These are phyloP conservation scores for Drosophila barbarae DNA, from an alignment of 2,888 invertebrate genomes.

Conservation along the genomic window DNA sequence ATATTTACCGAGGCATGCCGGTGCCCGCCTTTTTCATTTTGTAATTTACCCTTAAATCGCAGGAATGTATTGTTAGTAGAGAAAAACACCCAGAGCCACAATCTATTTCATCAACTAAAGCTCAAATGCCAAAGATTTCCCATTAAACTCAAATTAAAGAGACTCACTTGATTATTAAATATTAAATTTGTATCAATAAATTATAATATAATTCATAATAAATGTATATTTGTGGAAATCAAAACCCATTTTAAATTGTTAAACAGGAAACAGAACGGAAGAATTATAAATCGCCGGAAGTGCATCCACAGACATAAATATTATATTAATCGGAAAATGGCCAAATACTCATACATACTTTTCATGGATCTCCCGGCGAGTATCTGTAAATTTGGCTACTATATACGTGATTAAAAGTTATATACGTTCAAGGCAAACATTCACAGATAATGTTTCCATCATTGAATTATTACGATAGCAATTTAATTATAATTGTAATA, in stretches of 20 bases:
- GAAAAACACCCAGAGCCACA: not conserved
- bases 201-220: conserved; percentile 1
- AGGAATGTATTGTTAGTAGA: not conserved
- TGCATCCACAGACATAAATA: conserved; percentile 1
- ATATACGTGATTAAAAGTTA: not conserved
- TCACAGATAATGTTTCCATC: not conserved
- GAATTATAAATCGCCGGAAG: conserved; percentile 5
- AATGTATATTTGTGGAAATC: conserved; percentile 1
- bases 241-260: not conserved
- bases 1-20: conserved; percentile 8
- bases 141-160: not conserved
- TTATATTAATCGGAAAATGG: conserved; percentile 1
- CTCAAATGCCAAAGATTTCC: not conserved
- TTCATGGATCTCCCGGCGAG: not conserved
- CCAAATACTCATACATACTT: not conserved
- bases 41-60: conserved; percentile 6
- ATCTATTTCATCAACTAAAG: not conserved
- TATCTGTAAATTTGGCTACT: not conserved
- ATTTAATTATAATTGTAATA: not conserved
- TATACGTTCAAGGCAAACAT: not conserved
- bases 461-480: not conserved
- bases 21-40: not conserved
- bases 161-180: not conserved
- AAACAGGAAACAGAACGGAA: conserved; percentile 1
- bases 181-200: not conserved